phyloP scores from a whole-genome alignment of 2,888 invertebrate genomes.

The Dasysyrphus albostriatus region DNA sequence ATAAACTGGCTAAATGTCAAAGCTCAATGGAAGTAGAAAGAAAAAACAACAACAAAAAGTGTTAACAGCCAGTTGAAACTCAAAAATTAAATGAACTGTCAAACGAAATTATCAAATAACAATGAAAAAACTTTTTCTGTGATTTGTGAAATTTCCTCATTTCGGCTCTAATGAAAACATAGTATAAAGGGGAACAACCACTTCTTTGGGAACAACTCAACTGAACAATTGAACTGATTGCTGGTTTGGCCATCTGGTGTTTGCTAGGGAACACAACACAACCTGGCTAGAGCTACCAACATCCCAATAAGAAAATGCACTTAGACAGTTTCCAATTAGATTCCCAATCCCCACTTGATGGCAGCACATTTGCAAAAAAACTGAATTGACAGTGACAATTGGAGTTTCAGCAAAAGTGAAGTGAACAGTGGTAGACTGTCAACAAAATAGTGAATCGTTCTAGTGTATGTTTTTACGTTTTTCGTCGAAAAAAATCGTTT shows the following conservation, averaged over 20 bases:
- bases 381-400: conserved; percentile 66
- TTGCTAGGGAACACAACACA: neutral
- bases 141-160: too few species aligned
- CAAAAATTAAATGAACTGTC: too few species aligned
- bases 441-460: conserved; percentile 63
- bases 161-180: too few species aligned
- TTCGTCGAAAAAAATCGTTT: conserved; percentile 43
- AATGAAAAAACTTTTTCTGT: too few species aligned
- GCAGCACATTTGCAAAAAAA: conserved; percentile 34
- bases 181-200: too few species aligned
- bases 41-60: too few species aligned
- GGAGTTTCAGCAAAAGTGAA: conserved; percentile 65
- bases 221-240: too few species aligned
- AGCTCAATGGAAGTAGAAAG: too few species aligned
- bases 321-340: neutral
- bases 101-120: too few species aligned
- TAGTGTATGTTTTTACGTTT: conserved; percentile 54
- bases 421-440: conserved; percentile 66
- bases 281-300: conserved; percentile 25
- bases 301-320: conserved; percentile 25
- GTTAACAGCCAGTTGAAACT: too few species aligned
- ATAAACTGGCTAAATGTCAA: too few species aligned
- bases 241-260: neutral
- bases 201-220: too few species aligned
- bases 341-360: conserved; percentile 22